Evolutionary conservation across 2,888 invertebrate genomes (phyloP), one percentile per base, ranked within the genome.

Genomic region (Heliconius ethilla): DNA sequence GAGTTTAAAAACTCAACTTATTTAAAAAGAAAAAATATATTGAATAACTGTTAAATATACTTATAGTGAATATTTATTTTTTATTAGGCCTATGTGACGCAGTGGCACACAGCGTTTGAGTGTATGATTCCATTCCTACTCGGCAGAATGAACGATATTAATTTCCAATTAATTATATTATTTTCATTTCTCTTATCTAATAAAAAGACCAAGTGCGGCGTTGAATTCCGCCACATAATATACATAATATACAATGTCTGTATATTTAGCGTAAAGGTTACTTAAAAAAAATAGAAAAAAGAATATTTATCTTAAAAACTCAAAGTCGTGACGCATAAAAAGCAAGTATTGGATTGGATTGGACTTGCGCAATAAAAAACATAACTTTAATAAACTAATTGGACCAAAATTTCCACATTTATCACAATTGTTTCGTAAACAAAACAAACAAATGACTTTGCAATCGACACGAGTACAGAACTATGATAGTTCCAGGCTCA

Each of bases 381-480:
- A 22, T 45, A 51, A 7, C 5, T 45, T 18, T 4, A 55, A 55
- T n/a, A 72, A 72, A 18, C 6, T n/a, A 27, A 55, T 33, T 72
- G 22, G 11, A 27, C 5, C n/a, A 62, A 62, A 22, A 18, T 15
- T 27, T 40, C 22, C 63, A 27, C 15, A 1, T 40, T n/a, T 40
- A 62, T 62, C 27, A 27, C 18, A 63, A 73, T n/a, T 74, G 40
- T 27, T 45, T 74, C 37, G 63, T 74, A 63, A 45, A 62, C 37
- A 63, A 73, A 65, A 40, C 59, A 73, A 65, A 51, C 25, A 62
- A 40, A 74, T 65, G 63, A 63, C 73, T 59, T 70, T 15, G 59
- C n/a, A 15, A 74, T 11, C 62, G 40, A 55, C 78, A 78, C 75
- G 78, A 75, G 75, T n/a, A 29, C 18, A 25, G 51, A 59, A 33